Evolutionary conservation across 1,140 invertebrate genomes (phyloP).

Genomic region (Ruditapes philippinarum): DNA sequence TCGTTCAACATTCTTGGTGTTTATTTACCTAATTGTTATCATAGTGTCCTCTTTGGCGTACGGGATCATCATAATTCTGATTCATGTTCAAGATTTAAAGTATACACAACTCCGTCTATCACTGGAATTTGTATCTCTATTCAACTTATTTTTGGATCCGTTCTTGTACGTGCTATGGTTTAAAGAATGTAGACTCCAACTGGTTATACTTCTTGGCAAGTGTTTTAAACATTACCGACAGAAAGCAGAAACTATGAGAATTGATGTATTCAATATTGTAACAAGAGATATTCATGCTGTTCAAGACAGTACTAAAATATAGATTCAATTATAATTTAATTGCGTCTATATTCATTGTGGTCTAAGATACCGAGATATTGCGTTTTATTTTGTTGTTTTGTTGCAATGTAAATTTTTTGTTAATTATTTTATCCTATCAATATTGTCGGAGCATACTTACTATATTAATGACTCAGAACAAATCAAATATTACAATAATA

Average conservation of each 20-base stretch:
- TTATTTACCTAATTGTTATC: not conserved
- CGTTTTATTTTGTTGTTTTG: too few relatives aligned
- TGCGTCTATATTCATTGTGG: too few relatives aligned
- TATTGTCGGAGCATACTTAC: too few relatives aligned
- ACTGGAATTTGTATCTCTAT: not conserved
- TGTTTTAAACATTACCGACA: not conserved
- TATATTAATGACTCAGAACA: too few relatives aligned
- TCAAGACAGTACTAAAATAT: too few relatives aligned
- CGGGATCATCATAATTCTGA: not conserved
- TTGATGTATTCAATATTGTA: conserved; percentile 33
- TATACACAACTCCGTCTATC: not conserved
- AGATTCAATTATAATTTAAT: too few relatives aligned
- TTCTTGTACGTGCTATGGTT: conserved; percentile 31
- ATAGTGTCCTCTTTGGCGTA: not conserved
- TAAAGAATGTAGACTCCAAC: conserved; percentile 26
- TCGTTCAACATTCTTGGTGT: not conserved
- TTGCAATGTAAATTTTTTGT: too few relatives aligned
- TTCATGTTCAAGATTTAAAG: not conserved
- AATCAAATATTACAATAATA: too few relatives aligned
- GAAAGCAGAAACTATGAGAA: conserved; percentile 23
- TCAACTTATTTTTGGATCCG: conserved; percentile 10
- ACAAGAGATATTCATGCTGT: too few relatives aligned
- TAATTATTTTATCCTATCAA: too few relatives aligned
- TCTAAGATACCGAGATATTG: too few relatives aligned
- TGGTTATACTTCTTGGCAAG: not conserved